Base-by-base conservation (phyloP, 2,888 invertebrate species). In the Apotomis turbidana region DNA sequence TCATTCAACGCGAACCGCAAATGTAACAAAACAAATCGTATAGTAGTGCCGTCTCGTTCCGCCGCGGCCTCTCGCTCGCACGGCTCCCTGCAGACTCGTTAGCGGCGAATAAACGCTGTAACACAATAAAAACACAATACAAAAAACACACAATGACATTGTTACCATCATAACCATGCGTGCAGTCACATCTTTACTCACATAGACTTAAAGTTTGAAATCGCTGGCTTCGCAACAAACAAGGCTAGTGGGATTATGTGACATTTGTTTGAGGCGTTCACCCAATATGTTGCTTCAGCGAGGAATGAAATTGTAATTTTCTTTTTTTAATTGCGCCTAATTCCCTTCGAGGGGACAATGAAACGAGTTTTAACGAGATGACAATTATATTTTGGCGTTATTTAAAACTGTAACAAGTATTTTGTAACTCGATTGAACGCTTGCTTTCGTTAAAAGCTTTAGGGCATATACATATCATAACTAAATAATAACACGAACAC, bases 251-350 rank as follows among this genome's bases (percentile, higher is more conserved):
- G 57, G 76, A 70, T 71, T 79, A 85, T 84, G 85, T 86, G 87
- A 88, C 93, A 93, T 92, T 93, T 92, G 93, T 90, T 85, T 87
- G 87, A 91, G 92, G 93, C 93, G 93, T 90, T 85, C 86, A 83
- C 88, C 85, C 89, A 91, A 90, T 90, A 91, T 90, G 90, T 87
- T 88, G 84, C 81, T 80, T 79, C 72, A 71, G 80, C 81, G 85
- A 84, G 81, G 84, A 87, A 83, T 83, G 73, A 82, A 90, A 90
- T 89, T 87, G 87, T 88, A 87, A 90, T 90, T 89, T 89, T 90
- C 85, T 87, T 81, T 87, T 90, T 90, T 90, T 91, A 91, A 92
- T 91, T 91, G 90, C 83, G 75, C 79, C 84, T 85, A 87, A 87
- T 88, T 84, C 84, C 79, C 61, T 70, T 73, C 73, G 41, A 64